A percentile compares a stretch with the other conserved stretches of the same genome.
Conservation (phyloP, 2,113 vertebrate genomes). For the Silurus asotus region DNA sequence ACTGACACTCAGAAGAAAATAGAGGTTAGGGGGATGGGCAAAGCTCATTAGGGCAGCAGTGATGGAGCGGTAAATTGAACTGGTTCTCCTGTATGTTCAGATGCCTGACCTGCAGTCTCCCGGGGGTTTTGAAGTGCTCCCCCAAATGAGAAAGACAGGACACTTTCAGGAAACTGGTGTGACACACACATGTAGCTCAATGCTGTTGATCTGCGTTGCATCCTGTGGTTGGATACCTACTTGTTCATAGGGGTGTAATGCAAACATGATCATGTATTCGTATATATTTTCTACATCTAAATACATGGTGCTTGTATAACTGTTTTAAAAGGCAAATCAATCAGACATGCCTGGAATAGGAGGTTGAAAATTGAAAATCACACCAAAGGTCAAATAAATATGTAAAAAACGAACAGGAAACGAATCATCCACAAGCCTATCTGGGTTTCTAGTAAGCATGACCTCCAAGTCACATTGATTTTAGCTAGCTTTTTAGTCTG, state of each 20-base stretch:
- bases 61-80: conserved; percentile 28
- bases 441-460: background rate
- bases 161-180: background rate
- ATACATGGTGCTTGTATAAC: background rate
- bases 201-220: background rate
- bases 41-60: conserved; percentile 33
- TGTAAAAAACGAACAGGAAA: conserved; percentile 1
- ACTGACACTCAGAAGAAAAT: conserved; percentile 15
- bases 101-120: conserved; percentile 11
- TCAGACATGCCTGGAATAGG: background rate
- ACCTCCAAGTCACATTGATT: conserved; percentile 15
- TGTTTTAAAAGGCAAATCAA: background rate
- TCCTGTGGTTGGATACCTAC: background rate
- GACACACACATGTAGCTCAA: background rate
- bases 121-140: conserved; percentile 1
- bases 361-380: background rate
- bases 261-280: background rate
- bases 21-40: background rate
- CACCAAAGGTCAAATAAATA: background rate
- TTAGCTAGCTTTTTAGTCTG: conserved; percentile 21
- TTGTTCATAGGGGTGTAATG: background rate
- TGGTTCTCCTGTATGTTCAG: background rate
- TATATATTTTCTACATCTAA: background rate
- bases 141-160: background rate
- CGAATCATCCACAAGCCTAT: background rate